A percentile compares a stretch with the other conserved stretches of the same genome.
Conservation (phyloP, 2,113 vertebrate genomes). For the Laterallus jamaicensis region DNA sequence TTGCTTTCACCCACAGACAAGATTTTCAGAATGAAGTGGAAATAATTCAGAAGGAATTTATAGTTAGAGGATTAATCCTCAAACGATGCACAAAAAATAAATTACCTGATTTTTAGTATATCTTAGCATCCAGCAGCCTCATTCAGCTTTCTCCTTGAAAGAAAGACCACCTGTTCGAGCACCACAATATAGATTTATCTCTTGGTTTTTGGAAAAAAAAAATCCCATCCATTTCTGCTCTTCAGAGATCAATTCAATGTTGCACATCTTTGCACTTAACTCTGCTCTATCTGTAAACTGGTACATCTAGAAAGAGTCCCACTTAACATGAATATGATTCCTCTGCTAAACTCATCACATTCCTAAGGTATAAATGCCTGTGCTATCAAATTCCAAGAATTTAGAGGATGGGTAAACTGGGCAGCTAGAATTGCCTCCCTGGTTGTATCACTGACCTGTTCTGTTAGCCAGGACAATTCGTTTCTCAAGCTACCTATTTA, state of each 20-base stretch:
- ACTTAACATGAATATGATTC: neutral
- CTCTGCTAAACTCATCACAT: neutral
- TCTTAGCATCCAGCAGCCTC: neutral
- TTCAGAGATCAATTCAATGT: neutral
- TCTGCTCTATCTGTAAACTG: neutral
- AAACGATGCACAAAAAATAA: neutral
- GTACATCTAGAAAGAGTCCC: neutral
- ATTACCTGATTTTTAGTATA: constrained; percentile 15
- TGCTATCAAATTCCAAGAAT: neutral
- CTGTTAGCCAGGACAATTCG: neutral
- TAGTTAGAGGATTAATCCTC: constrained; percentile 23
- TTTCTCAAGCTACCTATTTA: neutral
- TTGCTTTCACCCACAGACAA: constrained; percentile 34
- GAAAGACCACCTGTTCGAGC: constrained; percentile 2
- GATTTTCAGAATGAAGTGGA: neutral
- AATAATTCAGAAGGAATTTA: constrained; percentile 53
- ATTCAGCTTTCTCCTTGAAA: neutral
- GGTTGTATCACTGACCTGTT: neutral
- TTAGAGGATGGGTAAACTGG: neutral
- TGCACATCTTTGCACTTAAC: neutral
- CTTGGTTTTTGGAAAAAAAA: neutral
- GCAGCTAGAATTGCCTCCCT: neutral
- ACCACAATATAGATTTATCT: neutral
- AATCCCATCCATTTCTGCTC: neutral
- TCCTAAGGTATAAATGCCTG: neutral